A percentile compares a stretch with the other conserved stretches of the same genome.
Evolutionary conservation across 2,797 vertebrate species (phyloP).

Genomic region (Anguilla obscura): DNA sequence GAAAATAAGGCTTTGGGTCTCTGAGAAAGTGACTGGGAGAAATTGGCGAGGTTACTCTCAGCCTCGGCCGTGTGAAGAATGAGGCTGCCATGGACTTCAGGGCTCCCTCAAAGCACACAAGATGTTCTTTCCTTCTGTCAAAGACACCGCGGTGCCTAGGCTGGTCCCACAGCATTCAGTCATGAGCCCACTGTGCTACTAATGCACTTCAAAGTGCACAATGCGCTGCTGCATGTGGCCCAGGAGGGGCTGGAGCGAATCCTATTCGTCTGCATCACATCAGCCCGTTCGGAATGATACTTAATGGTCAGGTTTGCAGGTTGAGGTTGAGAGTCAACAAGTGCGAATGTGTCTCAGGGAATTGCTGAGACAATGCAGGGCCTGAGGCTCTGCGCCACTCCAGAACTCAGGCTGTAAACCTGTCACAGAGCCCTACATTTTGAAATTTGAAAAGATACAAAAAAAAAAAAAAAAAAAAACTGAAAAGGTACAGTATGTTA

Average conservation of each 20-base stretch:
- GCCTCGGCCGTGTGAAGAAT: slow-evolving; percentile 30
- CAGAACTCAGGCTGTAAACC: background rate
- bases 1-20: slow-evolving; percentile 1
- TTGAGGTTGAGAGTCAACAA: background rate
- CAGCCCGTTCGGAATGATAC: background rate
- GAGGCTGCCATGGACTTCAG: slow-evolving; percentile 31
- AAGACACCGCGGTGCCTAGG: slow-evolving; percentile 28
- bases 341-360: background rate
- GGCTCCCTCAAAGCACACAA: slow-evolving; percentile 40
- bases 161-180: slow-evolving; percentile 38
- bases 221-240: slow-evolving; percentile 15
- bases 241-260: background rate
- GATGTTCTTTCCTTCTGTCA: slow-evolving; percentile 40
- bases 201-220: slow-evolving; percentile 25
- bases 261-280: slow-evolving; percentile 13
- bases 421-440: background rate
- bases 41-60: slow-evolving; percentile 14
- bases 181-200: slow-evolving; percentile 20
- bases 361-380: background rate
- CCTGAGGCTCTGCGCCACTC: background rate
- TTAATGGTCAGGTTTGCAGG: background rate
- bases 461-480: no score
- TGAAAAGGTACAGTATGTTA: background rate
- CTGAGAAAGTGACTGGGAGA: slow-evolving; percentile 12
- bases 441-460: no score